These are phyloP conservation scores for Capitulum mitella DNA, from an alignment of 2,888 invertebrate species.

Conservation along the genomic window DNA sequence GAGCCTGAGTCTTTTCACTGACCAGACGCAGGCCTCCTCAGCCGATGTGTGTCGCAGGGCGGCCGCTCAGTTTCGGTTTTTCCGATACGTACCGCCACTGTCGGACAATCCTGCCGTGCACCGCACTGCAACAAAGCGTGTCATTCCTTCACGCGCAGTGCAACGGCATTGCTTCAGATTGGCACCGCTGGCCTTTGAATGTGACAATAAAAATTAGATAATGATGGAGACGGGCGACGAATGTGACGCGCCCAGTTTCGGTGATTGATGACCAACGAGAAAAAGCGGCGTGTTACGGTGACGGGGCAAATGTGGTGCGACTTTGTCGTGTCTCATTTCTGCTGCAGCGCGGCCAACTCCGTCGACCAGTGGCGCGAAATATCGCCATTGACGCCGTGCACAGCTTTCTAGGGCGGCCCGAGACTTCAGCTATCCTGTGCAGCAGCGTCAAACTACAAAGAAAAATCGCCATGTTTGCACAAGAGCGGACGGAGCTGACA, in stretches of 20 bases:
- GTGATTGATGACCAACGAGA: neutral
- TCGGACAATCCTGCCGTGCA: neutral
- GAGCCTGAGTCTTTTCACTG: too few species aligned
- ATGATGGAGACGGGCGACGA: neutral
- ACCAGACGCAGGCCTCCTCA: too few species aligned
- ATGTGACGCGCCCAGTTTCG: neutral
- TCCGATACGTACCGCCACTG: neutral
- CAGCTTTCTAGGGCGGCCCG: too few species aligned
- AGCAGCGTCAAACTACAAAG: neutral
- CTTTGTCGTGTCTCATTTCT: neutral
- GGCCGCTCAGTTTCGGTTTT: too few species aligned
- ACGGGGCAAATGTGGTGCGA: neutral
- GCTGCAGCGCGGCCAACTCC: neutral
- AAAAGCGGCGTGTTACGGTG: neutral
- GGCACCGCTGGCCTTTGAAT: neutral
- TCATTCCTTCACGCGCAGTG: neutral
- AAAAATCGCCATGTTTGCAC: constrained; percentile 15
- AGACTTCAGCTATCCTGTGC: neutral
- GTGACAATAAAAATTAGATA: neutral
- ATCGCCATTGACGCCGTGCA: too few species aligned
- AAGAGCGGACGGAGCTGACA: neutral
- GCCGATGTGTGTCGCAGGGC: too few species aligned
- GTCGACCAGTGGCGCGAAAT: neutral
- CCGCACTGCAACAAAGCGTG: neutral
- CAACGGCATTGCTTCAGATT: neutral